Percentiles rank a stretch among this genome's conserved stretches.
These are phyloP conservation scores for Chymomyza procnemis DNA, from an alignment of 2,888 invertebrate genomes.

Conservation along the genomic window DNA sequence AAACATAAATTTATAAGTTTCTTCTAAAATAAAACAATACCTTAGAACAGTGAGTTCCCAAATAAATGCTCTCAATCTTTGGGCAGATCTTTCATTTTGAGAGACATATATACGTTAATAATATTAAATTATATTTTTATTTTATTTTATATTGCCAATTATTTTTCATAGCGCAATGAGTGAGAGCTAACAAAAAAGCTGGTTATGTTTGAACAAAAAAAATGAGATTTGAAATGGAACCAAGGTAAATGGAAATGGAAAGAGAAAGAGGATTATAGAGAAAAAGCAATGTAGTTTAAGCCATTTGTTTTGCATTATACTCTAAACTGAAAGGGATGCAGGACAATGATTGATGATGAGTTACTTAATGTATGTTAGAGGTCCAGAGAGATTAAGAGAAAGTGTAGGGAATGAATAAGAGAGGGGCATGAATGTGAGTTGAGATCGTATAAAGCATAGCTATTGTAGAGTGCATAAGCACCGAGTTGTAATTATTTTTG, in stretches of 20 bases:
- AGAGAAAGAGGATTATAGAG: slow-evolving; percentile 21
- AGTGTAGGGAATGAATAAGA: not conserved
- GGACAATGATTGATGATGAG: slow-evolving; percentile 6
- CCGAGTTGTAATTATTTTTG: slow-evolving; percentile 68
- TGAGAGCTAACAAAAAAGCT: slow-evolving; percentile 22
- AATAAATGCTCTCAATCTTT: not conserved
- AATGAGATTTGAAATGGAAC: slow-evolving; percentile 16
- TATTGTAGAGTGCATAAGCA: slow-evolving; percentile 34
- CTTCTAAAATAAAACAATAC: too few species aligned
- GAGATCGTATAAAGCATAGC: not conserved
- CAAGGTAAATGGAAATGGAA: slow-evolving; percentile 14
- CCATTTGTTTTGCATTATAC: slow-evolving; percentile 4
- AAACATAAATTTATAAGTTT: too few species aligned
- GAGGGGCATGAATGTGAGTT: not conserved
- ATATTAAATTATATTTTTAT: too few species aligned
- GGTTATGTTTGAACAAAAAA: slow-evolving; percentile 25
- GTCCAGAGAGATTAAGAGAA: not conserved
- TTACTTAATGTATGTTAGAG: not conserved
- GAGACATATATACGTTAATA: not conserved
- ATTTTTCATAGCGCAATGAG: slow-evolving; percentile 32
- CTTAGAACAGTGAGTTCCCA: too few species aligned
- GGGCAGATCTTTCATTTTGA: not conserved
- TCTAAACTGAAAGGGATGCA: not conserved
- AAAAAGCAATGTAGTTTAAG: slow-evolving; percentile 53
- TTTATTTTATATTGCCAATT: not conserved